Percentiles rank a stretch among this genome's conserved stretches.
These are phyloP conservation scores for Aplysia californica DNA, from an alignment of 1,140 invertebrate species.

Conservation along the genomic window DNA sequence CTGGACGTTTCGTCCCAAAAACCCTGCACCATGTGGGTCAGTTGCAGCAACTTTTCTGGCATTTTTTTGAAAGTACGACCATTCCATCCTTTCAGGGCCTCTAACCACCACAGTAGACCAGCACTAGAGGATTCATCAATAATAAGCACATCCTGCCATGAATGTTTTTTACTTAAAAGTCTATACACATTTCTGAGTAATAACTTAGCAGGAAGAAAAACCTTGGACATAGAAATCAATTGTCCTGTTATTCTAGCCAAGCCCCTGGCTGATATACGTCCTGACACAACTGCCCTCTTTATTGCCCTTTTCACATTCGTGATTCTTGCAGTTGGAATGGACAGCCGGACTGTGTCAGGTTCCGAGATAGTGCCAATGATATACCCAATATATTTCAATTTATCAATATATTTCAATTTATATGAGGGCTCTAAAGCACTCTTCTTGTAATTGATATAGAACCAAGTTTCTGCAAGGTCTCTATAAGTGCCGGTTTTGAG, in stretches of 20 bases:
- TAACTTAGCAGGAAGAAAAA: neutral
- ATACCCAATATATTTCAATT: neutral
- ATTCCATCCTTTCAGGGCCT: neutral
- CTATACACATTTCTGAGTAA: neutral
- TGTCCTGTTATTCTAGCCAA: neutral
- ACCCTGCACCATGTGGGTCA: neutral
- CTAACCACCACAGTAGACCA: neutral
- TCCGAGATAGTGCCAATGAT: neutral
- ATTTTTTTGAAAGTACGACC: neutral
- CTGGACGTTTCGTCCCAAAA: neutral
- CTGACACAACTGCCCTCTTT: neutral
- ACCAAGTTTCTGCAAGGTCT: neutral
- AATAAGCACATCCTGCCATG: neutral
- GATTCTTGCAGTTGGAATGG: neutral
- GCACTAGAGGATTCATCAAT: neutral
- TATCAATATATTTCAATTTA: no score
- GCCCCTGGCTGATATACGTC: neutral
- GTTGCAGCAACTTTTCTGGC: neutral
- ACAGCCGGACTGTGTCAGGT: neutral
- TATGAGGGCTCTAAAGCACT: neutral
- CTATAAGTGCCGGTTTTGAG: neutral
- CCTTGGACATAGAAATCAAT: neutral
- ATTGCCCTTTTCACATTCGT: neutral
- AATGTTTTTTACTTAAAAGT: neutral
- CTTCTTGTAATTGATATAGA: neutral